Evolutionary conservation across 1,140 invertebrate genomes (phyloP).

Genomic region (Pomacea maculata): DNA sequence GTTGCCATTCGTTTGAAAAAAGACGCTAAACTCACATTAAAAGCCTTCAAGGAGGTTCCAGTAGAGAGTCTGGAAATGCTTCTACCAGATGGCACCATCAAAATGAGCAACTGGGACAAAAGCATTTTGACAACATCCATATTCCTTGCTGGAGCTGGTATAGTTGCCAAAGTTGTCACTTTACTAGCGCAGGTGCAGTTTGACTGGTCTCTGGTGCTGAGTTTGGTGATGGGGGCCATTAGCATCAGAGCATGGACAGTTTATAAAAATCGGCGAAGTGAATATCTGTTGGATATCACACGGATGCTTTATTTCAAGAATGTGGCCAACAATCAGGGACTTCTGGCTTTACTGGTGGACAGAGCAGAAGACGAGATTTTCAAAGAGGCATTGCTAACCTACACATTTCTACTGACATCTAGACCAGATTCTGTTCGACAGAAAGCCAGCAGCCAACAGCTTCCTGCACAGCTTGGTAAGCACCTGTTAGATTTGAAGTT

Average conservation of each 20-base stretch:
- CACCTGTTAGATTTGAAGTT: too few species aligned
- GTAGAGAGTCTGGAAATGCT: slow-evolving; percentile 57
- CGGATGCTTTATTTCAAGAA: slow-evolving; percentile 62
- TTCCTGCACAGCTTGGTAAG: slow-evolving; percentile 45
- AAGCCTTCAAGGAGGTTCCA: slow-evolving; percentile 63
- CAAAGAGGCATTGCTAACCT: slow-evolving; percentile 59
- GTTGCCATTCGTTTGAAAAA: slow-evolving; percentile 58
- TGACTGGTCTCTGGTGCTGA: slow-evolving; percentile 45
- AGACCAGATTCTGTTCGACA: slow-evolving; percentile 32
- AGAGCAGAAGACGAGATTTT: slow-evolving; percentile 62
- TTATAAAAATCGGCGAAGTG: slow-evolving; percentile 54
- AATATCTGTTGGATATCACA: slow-evolving; percentile 55
- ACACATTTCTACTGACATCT: slow-evolving; percentile 55
- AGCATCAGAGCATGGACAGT: slow-evolving; percentile 35
- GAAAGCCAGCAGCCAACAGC: slow-evolving; percentile 30
- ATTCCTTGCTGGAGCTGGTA: slow-evolving; percentile 38
- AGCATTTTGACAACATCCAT: slow-evolving; percentile 42
- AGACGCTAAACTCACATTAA: slow-evolving; percentile 60
- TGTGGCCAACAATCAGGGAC: slow-evolving; percentile 59
- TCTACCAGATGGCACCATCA: slow-evolving; percentile 58
- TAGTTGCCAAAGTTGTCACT: slow-evolving; percentile 52
- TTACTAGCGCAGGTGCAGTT: slow-evolving; percentile 39
- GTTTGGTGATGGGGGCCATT: slow-evolving; percentile 33
- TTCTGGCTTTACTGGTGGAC: slow-evolving; percentile 59
- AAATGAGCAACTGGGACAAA: slow-evolving; percentile 53